A percentile compares a stretch with the other conserved stretches of the same genome.
Conservation (phyloP, 1,140 invertebrate genomes). For the Acarapis woodi region DNA sequence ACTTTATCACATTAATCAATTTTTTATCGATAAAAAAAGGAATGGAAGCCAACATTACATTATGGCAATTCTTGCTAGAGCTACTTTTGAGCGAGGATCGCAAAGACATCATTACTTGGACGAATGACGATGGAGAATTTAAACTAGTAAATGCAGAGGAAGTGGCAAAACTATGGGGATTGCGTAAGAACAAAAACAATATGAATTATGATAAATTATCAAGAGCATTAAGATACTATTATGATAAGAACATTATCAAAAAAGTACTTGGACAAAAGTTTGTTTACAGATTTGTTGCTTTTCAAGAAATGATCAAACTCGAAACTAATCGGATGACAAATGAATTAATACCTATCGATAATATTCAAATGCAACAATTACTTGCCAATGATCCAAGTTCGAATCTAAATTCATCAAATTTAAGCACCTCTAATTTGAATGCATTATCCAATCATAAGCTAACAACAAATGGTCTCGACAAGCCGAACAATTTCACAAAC, state of each 20-base stretch:
- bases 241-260: slow-evolving; percentile 35
- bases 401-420: too few species aligned
- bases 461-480: too few species aligned
- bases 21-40: too few species aligned
- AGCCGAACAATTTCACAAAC: too few species aligned
- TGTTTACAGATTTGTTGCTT: slow-evolving; percentile 23
- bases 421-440: too few species aligned
- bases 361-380: too few species aligned
- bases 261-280: slow-evolving; percentile 32
- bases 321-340: too few species aligned
- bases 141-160: slow-evolving; percentile 24
- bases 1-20: too few species aligned
- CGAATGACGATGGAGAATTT: slow-evolving; percentile 23
- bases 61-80: slow-evolving; percentile 24
- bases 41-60: slow-evolving; percentile 19
- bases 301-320: slow-evolving; percentile 26
- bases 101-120: slow-evolving; percentile 22
- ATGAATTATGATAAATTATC: slow-evolving; percentile 41
- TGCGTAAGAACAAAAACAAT: slow-evolving; percentile 34
- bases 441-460: too few species aligned
- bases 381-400: too few species aligned
- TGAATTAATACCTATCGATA: too few species aligned
- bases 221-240: slow-evolving; percentile 32
- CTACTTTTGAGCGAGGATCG: slow-evolving; percentile 19
- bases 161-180: slow-evolving; percentile 32